Base-by-base conservation (phyloP, 2,797 vertebrate species). In the Pipistrellus pipistrellus region DNA sequence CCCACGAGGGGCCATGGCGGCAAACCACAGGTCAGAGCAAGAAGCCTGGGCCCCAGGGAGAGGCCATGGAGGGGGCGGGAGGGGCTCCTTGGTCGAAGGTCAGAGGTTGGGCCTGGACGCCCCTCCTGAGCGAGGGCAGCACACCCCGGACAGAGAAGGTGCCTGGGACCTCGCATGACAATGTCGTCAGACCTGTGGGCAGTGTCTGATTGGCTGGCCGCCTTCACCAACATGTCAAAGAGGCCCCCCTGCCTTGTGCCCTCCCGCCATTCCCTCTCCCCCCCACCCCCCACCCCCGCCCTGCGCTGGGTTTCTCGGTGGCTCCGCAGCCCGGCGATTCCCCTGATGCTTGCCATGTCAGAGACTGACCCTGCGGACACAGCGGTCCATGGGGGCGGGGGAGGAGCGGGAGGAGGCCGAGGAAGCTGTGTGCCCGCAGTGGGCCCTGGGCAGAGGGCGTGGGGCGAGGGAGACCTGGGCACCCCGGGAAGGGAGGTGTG, bases 311-410 rank as follows among this genome's bases (percentile, higher is more conserved):
- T 73, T 73, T 84, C 82, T 55, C 14, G 14, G 17, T 69, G 84
- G 57, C 51, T 64, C 88, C 90, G 89, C n/a, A 85, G 83, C 87
- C 72, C 64, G 81, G 68, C 68, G n/a, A 84, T 86, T 83, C 94
- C 73, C 68, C 82, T 85, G 35, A 20, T 53, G 14, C 46, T 32
- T 21, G 66, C 75, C n/a, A 77, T 64, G 83, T 94, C 91, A 77
- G 68, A 66, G 80, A 82, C 80, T 93, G 96, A 92, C 83, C 71
- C 92, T 95, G 86, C 77, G 53, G 11, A 41, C 75, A 91, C 12
- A 10, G 78, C 81, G 73, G 23, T 27, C 85, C 72, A 44, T 17
- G 18, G 51, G 51, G 51, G 51, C 17, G 17, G 51, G 51, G 15
- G 15, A 73, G 82, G 93, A 46, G 85, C 38, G 44, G 44, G 44